A percentile compares a stretch with the other conserved stretches of the same genome.
Conservation (phyloP, 2,888 invertebrate species). For the Pandemis cinnamomeana region DNA sequence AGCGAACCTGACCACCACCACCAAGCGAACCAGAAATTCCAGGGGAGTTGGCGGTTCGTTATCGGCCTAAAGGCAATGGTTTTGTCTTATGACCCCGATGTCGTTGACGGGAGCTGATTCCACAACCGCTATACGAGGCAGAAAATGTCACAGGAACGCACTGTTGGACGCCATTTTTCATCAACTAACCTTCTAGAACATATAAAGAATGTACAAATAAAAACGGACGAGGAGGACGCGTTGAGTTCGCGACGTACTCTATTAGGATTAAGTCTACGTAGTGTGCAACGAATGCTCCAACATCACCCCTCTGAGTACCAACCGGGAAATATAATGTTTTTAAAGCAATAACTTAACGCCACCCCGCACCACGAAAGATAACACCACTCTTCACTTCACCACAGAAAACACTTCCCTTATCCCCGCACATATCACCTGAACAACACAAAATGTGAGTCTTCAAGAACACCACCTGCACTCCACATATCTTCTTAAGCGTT, state of each 20-base stretch:
- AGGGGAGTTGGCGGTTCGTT: no score
- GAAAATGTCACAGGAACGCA: no score
- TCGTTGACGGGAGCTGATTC: no score
- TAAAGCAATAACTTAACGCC: conserved; percentile 31
- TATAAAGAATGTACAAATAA: no score
- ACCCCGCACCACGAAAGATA: conserved; percentile 32
- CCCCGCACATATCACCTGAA: conserved; percentile 68
- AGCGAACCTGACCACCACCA: no score
- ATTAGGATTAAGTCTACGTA: not conserved
- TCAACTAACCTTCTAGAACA: no score
- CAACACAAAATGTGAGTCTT: conserved; percentile 71
- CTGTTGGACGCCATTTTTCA: no score
- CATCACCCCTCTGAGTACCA: not conserved
- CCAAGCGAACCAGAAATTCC: no score
- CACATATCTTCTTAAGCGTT: conserved; percentile 69
- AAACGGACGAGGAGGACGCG: not conserved
- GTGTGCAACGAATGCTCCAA: not conserved
- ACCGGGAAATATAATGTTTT: conserved; percentile 2
- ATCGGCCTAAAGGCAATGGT: no score
- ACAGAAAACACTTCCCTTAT: conserved; percentile 52
- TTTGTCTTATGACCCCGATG: no score
- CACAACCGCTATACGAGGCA: no score
- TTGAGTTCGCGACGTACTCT: not conserved
- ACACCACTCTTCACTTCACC: conserved; percentile 40
- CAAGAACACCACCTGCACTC: conserved; percentile 71